Base-by-base conservation (phyloP, 1,140 invertebrate genomes). In the Hycleus cichorii region DNA sequence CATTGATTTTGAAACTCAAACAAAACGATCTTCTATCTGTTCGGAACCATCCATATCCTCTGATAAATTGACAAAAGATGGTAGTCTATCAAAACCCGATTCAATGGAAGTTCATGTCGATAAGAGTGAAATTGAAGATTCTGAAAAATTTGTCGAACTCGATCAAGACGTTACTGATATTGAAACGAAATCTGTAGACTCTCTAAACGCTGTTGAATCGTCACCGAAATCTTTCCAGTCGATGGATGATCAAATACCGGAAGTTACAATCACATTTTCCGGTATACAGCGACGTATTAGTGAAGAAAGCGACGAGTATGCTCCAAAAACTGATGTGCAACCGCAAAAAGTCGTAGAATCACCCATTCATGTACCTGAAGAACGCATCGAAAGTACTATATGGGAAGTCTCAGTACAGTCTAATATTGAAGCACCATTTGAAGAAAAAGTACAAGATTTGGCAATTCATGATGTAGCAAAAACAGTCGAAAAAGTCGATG, bases 331-430 rank as follows among this genome's bases (percentile, higher is more conserved):
- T 24, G 50, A 70, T 57, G 51, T 59, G 61, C 39, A 51, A 49
- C 6, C 56, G 48, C 18, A 62, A 68, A 4, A 38, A 38, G 9
- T 4, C 10, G 11, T 42, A 26, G 75, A 70, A 59, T 77, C 78
- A 32, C 76, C 78, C 0, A 73, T 82, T 39, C 76, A 80, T 65
- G 72, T 80, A 67, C 76, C 80, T 24, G 76, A 81, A 69, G 76
- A 82, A 69, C 75, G 80, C 61, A 74, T 82, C 57, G 75, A 80
- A 64, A 79, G 83, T 61, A 80, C 80, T 56, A 73, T 85, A 47
- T 84, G 83, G 80, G 83, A 85, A 76, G 79, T 83, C 27, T 78
- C 83, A 25, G 68, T 83, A 10, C 77, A 82, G 71, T 77, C 80
- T 65, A 72, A 76, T 56, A 54, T 64, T 10, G 60, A 63, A 57